Evolutionary conservation across 2,888 invertebrate species (phyloP).

Genomic region (Drosophila histrio): DNA sequence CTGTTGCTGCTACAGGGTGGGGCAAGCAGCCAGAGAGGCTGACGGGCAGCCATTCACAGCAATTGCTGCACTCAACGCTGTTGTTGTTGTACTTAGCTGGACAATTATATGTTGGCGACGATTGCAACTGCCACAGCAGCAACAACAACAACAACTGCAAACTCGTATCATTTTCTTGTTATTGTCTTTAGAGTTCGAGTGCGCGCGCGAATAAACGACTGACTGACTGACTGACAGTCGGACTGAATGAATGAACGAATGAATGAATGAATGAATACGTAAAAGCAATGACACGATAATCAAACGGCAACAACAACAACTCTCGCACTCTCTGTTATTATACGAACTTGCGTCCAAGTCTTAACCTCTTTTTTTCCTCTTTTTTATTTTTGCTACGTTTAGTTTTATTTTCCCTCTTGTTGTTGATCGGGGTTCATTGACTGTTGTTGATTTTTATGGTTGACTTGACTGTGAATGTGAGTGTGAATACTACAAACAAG

Average conservation of each 20-base stretch:
- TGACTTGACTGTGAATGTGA: slow-evolving; percentile 42
- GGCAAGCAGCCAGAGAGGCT: background rate
- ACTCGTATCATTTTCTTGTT: slow-evolving; percentile 68
- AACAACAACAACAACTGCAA: slow-evolving; percentile 26
- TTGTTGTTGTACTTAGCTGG: slow-evolving; percentile 23
- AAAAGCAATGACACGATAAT: slow-evolving; percentile 70
- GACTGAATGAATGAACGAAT: slow-evolving; percentile 23
- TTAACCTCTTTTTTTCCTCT: slow-evolving; percentile 19
- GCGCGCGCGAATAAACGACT: slow-evolving; percentile 40
- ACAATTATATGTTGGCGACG: slow-evolving; percentile 41
- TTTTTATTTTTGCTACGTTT: slow-evolving; percentile 40
- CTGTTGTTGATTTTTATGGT: slow-evolving; percentile 73
- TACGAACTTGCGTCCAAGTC: slow-evolving; percentile 31
- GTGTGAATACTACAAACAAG: slow-evolving; percentile 12
- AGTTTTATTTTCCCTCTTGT: slow-evolving; percentile 22
- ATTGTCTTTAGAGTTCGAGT: slow-evolving; percentile 56
- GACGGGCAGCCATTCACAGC: slow-evolving; percentile 60
- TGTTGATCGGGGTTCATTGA: slow-evolving; percentile 67
- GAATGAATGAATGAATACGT: slow-evolving; percentile 64
- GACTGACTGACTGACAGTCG: slow-evolving; percentile 14
- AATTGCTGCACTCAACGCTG: slow-evolving; percentile 54
- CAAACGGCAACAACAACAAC: slow-evolving; percentile 44
- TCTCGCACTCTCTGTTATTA: slow-evolving; percentile 48
- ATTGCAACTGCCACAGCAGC: slow-evolving; percentile 49
- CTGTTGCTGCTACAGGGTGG: background rate